Conservation (phyloP, 2,888 invertebrate species). For the Drosophila flavopinicola region DNA sequence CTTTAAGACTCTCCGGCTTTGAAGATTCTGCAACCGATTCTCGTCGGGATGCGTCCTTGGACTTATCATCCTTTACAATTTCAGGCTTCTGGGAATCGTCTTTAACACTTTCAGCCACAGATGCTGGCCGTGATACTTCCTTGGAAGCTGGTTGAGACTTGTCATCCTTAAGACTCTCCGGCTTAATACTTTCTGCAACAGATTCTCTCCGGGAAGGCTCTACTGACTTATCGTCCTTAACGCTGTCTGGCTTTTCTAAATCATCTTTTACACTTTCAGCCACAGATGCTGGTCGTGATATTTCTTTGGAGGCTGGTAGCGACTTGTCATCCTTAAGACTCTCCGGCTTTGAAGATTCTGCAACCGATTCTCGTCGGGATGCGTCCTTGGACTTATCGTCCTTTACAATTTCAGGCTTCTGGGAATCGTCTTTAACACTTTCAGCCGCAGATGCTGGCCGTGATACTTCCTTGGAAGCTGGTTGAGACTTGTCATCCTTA, state of each 20-base stretch:
- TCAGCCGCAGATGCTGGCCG: slow-evolving; percentile 66
- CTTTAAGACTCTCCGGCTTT: neutral
- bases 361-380: slow-evolving; percentile 23
- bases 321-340: slow-evolving; percentile 10
- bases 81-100: neutral
- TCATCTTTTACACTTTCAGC: slow-evolving; percentile 11
- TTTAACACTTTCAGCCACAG: slow-evolving; percentile 5
- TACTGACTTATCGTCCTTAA: slow-evolving; percentile 36
- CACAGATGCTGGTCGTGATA: slow-evolving; percentile 4
- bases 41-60: slow-evolving; percentile 13
- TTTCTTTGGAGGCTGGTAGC: slow-evolving; percentile 6
- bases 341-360: slow-evolving; percentile 5
- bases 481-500: slow-evolving; percentile 24
- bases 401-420: slow-evolving; percentile 1
- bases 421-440: slow-evolving; percentile 22
- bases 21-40: slow-evolving; percentile 13
- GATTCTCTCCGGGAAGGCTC: slow-evolving; percentile 46
- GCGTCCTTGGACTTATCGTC: slow-evolving; percentile 1
- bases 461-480: slow-evolving; percentile 50
- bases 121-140: slow-evolving; percentile 8
- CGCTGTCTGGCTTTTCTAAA: slow-evolving; percentile 11
- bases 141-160: slow-evolving; percentile 7
- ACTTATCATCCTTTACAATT: slow-evolving; percentile 1
- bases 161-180: slow-evolving; percentile 5
- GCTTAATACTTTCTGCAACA: slow-evolving; percentile 15